Conservation (phyloP, 2,797 vertebrate species). For the Amblyopsis hoosieri region DNA sequence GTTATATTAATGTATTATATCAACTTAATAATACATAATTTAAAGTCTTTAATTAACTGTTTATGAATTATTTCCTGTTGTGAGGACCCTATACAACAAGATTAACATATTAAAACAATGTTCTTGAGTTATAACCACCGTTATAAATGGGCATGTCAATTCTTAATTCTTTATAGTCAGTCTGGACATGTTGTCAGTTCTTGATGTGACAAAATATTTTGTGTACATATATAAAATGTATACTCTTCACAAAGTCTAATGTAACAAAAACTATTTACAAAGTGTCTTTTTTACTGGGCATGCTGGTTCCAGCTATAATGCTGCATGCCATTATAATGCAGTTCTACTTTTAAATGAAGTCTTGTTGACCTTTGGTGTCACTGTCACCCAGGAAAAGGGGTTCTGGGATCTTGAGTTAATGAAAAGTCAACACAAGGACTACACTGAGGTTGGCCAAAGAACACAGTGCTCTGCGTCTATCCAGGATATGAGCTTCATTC, state of each 20-base stretch:
- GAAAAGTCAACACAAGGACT: conserved; percentile 74
- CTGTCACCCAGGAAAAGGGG: conserved; percentile 33
- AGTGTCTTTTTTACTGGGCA: too few species aligned
- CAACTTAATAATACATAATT: too few species aligned
- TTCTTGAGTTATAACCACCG: background rate
- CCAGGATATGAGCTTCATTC: conserved; percentile 78
- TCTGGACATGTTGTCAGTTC: background rate
- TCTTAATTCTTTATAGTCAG: background rate
- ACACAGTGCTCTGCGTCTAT: conserved; percentile 52
- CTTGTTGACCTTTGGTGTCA: conserved; percentile 40
- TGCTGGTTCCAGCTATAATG: too few species aligned
- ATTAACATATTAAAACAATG: background rate
- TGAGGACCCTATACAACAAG: too few species aligned
- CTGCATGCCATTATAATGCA: background rate
- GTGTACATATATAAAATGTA: too few species aligned
- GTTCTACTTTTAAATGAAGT: conserved; percentile 20
- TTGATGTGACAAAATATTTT: background rate
- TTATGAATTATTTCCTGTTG: too few species aligned
- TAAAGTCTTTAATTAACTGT: too few species aligned
- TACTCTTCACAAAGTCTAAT: too few species aligned
- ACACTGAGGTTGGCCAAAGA: conserved; percentile 61
- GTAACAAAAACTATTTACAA: too few species aligned
- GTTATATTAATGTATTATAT: too few species aligned
- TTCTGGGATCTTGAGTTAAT: conserved; percentile 69
- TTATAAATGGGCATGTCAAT: background rate